Evolutionary conservation across 2,888 invertebrate genomes (phyloP).

Genomic region (Blera fallax): DNA sequence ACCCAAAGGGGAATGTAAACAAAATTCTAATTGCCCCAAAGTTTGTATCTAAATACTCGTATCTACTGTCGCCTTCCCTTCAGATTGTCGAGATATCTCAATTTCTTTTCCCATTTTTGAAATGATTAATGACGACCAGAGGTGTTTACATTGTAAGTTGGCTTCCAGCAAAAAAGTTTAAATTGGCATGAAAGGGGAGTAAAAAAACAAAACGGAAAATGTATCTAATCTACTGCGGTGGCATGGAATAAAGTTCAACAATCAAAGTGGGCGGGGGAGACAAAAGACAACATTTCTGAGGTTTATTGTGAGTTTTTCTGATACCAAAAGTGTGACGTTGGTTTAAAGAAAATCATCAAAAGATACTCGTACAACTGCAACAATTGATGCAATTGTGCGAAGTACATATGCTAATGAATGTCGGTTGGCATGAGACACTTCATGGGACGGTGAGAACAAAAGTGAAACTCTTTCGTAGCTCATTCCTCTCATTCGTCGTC

Average conservation of each 20-base stretch:
- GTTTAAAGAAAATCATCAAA: constrained; percentile 18
- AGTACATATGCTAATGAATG: constrained; percentile 66
- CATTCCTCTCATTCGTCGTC: constrained; percentile 18
- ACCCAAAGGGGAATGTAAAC: background rate
- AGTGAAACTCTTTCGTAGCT: constrained; percentile 65
- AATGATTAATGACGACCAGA: constrained; percentile 54
- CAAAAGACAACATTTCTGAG: background rate
- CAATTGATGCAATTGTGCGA: constrained; percentile 63
- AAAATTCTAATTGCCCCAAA: background rate
- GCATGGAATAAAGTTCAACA: constrained; percentile 7
- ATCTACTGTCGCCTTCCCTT: background rate
- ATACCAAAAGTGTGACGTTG: background rate
- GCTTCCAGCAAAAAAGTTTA: background rate
- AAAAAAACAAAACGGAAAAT: background rate
- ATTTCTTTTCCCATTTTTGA: constrained; percentile 24
- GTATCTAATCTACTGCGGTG: background rate
- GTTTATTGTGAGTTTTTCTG: background rate
- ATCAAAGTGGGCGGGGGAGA: no score
- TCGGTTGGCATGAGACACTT: constrained; percentile 55
- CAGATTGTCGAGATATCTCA: constrained; percentile 3
- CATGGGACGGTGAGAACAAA: constrained; percentile 62
- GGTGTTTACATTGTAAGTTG: constrained; percentile 30
- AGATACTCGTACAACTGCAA: constrained; percentile 14
- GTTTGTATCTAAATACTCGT: background rate
- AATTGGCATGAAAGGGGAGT: background rate